phyloP scores from a whole-genome alignment of 2,797 vertebrate genomes.

The Pelobates cultripes region DNA sequence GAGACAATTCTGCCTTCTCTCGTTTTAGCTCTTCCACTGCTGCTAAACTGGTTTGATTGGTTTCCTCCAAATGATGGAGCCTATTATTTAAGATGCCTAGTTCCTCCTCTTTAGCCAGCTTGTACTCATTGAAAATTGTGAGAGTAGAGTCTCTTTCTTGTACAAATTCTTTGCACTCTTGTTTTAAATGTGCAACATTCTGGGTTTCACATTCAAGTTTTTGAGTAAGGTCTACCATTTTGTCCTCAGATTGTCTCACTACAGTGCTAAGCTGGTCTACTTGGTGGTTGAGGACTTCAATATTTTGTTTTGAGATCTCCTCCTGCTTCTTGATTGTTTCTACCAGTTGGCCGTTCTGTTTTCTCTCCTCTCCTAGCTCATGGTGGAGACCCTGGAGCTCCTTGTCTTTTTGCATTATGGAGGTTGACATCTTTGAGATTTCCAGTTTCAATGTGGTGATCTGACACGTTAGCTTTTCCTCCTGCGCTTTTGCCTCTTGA shows the following conservation, averaged over 20 bases:
- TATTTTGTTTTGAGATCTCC: constrained; percentile 46
- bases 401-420: constrained; percentile 66
- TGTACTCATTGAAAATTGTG: constrained; percentile 64
- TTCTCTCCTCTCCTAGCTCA: constrained; percentile 63
- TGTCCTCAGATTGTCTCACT: constrained; percentile 64
- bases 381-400: constrained; percentile 63
- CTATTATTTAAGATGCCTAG: constrained; percentile 63
- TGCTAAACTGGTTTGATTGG: constrained; percentile 59
- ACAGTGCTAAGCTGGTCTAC: constrained; percentile 64
- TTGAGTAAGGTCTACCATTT: constrained; percentile 58
- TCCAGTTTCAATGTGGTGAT: constrained; percentile 67
- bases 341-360: constrained; percentile 54
- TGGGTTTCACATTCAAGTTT: constrained; percentile 55
- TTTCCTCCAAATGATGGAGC: constrained; percentile 63
- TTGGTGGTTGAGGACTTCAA: constrained; percentile 66
- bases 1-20: constrained; percentile 68
- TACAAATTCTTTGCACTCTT: constrained; percentile 57
- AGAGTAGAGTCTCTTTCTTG: constrained; percentile 67
- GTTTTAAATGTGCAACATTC: constrained; percentile 50
- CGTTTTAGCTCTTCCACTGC: constrained; percentile 54
- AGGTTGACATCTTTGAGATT: constrained; percentile 63
- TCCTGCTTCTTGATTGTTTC: constrained; percentile 62
- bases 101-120: constrained; percentile 64
- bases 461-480: constrained; percentile 66
- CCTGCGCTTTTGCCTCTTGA: constrained; percentile 66